Base-by-base conservation (phyloP, 2,113 vertebrate genomes). In the Macquaria ambigua region DNA sequence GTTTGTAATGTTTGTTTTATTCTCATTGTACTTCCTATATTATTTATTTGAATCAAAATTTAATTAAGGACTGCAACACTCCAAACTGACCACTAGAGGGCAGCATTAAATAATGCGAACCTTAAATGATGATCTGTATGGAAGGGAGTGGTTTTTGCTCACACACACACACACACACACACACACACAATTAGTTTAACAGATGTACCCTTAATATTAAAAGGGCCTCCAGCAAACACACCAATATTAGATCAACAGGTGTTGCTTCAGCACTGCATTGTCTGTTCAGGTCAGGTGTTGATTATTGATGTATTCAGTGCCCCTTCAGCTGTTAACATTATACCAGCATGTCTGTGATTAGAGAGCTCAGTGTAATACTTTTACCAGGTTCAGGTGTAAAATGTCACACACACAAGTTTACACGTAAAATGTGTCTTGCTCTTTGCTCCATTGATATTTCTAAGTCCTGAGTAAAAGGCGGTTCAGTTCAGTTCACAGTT, bases 81-180 rank as follows among this genome's bases (percentile, higher is more conserved):
- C 28, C 2, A 34, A 1, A 0, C 1, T 58, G 34, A 25, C 81
- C 87, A 67, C 79, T 41, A 79, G 83, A 82, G 37, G 28, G 79
- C 74, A 87, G 75, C 48, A 71, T 48, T 52, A n/a, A 7, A 21
- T 37, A 83, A 48, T 52, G 11, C 67, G 25, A 56, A 23, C 11
- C 5, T 52, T 3, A 58, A 56, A n/a, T 25, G 11, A 62, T 41
- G 37, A 2, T 52, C 3, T 72, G 9, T 2, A 15, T 28, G 15
- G 11, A 4, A 23, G 59, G 16, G 9, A 31, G 46, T 5, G 8
- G 2, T 20, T 46, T 16, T 34, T 28, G 4, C 11, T 23, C 73
- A 34, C 68, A 39, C 77, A 53, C 23, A 53, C 21, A 11, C 61
- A 21, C 61, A 25, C 43, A 18, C 25, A n/a, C 31, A 25, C 61